phyloP scores from a whole-genome alignment of 2,888 invertebrate genomes.

The Deladenus siricidicola region DNA sequence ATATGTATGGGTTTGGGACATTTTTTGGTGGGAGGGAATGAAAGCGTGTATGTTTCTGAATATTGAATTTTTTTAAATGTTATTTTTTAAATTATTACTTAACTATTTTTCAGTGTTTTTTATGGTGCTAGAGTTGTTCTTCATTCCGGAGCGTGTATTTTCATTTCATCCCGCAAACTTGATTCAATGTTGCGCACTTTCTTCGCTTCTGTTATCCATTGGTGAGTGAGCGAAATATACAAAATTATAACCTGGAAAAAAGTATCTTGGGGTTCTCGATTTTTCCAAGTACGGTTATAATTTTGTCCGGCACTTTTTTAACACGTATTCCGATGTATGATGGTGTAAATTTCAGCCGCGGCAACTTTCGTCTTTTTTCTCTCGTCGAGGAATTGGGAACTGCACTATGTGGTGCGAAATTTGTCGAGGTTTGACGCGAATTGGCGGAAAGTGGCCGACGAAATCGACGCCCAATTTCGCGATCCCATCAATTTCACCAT shows the following conservation, averaged over 20 bases:
- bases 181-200: slow-evolving; percentile 9
- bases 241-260: too few relatives aligned
- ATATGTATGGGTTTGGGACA: too few relatives aligned
- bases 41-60: too few relatives aligned
- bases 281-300: background rate
- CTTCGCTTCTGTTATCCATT: slow-evolving; percentile 8
- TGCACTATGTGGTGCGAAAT: slow-evolving; percentile 5
- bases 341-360: slow-evolving; percentile 6
- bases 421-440: slow-evolving; percentile 1
- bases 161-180: slow-evolving; percentile 9
- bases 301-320: too few relatives aligned
- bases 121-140: slow-evolving; percentile 12
- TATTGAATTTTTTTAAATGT: slow-evolving; percentile 1
- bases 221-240: slow-evolving; percentile 4
- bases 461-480: slow-evolving; percentile 11
- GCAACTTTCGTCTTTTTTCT: slow-evolving; percentile 6
- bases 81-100: background rate
- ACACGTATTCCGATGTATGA: too few relatives aligned
- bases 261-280: too few relatives aligned
- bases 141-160: slow-evolving; percentile 11
- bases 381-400: slow-evolving; percentile 11
- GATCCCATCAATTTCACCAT: slow-evolving; percentile 15
- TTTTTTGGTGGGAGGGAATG: too few relatives aligned
- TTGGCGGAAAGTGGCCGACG: slow-evolving; percentile 9
- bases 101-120: slow-evolving; percentile 15